Evolutionary conservation across 2,113 vertebrate species (phyloP).

Genomic region (Numida meleagris): DNA sequence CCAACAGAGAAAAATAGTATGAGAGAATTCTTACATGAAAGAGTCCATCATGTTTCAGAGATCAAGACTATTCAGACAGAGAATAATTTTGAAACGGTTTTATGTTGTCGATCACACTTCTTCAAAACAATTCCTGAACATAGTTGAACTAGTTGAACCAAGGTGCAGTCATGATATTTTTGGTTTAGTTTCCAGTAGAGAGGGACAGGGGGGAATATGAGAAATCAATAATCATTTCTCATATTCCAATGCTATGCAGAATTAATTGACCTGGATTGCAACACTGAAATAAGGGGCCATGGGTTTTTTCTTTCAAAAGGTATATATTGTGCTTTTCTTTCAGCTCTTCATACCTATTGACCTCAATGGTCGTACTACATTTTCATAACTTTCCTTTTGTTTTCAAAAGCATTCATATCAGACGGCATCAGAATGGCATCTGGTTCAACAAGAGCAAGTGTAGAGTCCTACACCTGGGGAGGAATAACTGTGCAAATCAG

Average conservation of each 20-base stretch:
- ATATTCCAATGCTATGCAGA: neutral
- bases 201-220: neutral
- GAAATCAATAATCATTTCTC: neutral
- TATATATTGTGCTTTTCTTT: neutral
- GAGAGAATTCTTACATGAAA: neutral
- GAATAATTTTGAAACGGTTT: neutral
- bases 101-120: neutral
- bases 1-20: neutral
- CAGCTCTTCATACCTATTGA: neutral
- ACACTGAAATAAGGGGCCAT: accelerated
- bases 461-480: too few relatives aligned
- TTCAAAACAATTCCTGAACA: neutral
- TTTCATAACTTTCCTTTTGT: neutral
- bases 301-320: neutral
- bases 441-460: too few relatives aligned
- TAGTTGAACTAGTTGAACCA: accelerated
- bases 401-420: neutral
- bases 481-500: too few relatives aligned
- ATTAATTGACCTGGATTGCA: neutral
- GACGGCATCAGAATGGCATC: too few relatives aligned
- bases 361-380: neutral
- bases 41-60: neutral
- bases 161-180: accelerated
- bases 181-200: neutral
- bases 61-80: neutral